These are phyloP conservation scores for Philotrypesis tridentata DNA, from an alignment of 1,140 invertebrate genomes.

Conservation along the genomic window DNA sequence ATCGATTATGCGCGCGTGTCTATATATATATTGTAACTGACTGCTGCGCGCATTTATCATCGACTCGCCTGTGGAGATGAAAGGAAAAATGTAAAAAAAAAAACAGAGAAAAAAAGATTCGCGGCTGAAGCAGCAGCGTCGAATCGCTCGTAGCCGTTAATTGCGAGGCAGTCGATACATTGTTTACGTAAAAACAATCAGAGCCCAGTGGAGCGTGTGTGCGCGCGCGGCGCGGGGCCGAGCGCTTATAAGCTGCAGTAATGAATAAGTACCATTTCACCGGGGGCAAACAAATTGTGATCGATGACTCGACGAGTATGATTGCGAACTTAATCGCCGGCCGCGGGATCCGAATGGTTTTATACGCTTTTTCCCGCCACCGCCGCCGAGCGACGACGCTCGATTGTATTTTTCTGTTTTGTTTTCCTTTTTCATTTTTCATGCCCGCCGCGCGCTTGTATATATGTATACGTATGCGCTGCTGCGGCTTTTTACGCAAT, in stretches of 20 bases:
- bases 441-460: background rate
- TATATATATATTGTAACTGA: background rate
- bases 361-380: background rate
- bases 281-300: background rate
- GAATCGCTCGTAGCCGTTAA: background rate
- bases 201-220: background rate
- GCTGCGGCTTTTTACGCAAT: too few relatives aligned
- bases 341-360: background rate
- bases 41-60: background rate
- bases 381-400: too few relatives aligned
- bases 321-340: background rate
- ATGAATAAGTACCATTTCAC: background rate
- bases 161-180: background rate
- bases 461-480: too few relatives aligned
- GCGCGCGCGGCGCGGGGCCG: background rate
- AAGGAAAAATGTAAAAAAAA: too few relatives aligned
- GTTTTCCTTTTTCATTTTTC: background rate
- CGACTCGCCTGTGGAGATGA: background rate
- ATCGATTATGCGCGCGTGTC: background rate
- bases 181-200: background rate
- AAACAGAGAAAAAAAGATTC: too few relatives aligned
- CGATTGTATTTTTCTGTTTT: slow-evolving; percentile 10
- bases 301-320: background rate
- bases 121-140: background rate
- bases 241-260: background rate